Evolutionary conservation across 2,888 invertebrate species (phyloP), one percentile per base, ranked within the genome.

Genomic region (Sarcophaga rosellei): DNA sequence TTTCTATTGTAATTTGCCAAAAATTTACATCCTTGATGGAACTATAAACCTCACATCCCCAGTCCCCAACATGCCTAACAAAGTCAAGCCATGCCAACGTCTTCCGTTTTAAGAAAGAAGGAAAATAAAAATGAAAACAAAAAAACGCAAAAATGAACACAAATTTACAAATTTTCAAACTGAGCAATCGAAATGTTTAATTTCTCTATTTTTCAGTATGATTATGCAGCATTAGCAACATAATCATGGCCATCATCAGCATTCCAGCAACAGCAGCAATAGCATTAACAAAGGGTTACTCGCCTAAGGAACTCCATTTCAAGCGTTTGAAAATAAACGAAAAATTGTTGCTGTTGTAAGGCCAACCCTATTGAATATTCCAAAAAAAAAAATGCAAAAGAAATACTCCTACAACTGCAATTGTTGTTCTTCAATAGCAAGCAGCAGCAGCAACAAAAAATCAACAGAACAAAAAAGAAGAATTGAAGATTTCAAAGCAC

Each of bases 121-220:
- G 63, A 63, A 70, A 66, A 15, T n/a, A 65, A 61, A 77, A 65
- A 35, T 4, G 8, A 72, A 72, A 35, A 35, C 23, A 25, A 35
- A 35, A 35, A 25, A 35, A 68, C 59, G 8, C 2, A 35, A 35
- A 77, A 82, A 53, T 53, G 53, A 72, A 72, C 77, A 66, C 77
- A 77, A 82, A 82, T 82, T 35, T 35, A 35, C 35, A 35, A 35
- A 35, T 35, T 35, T 35, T 82, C 84, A 90, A 91, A 91, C 91
- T 91, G 91, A 91, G 91, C 91, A 91, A 91, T 91, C 91, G 91
- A 91, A 91, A 91, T 90, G 89, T 89, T 59, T 65, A 72, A 23
- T 47, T 15, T 44, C n/a, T 63, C 5, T 65, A 23, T 23, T 8
- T 45, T 69, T 53, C 23, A 59, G 65, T 80, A 89, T 90, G 91